Conservation (phyloP, 1,140 invertebrate genomes). For the Drosophila asahinai region DNA sequence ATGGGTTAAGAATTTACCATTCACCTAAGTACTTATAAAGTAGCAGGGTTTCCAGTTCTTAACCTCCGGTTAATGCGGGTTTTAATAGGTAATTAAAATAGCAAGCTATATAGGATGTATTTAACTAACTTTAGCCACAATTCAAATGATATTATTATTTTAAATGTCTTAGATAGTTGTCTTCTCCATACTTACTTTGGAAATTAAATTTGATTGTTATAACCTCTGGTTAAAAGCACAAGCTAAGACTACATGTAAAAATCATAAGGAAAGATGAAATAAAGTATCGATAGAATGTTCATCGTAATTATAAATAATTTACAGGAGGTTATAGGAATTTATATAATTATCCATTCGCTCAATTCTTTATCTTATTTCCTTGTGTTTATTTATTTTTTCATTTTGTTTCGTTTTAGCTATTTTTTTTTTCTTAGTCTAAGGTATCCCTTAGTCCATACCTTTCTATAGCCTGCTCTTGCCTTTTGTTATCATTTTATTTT, state of each 20-base stretch:
- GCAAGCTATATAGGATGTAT: too few relatives aligned
- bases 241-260: too few relatives aligned
- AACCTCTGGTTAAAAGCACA: not conserved
- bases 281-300: not conserved
- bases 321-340: too few relatives aligned
- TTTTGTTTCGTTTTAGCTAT: too few relatives aligned
- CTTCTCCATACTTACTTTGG: too few relatives aligned
- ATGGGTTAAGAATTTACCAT: not conserved
- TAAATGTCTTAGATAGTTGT: too few relatives aligned
- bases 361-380: too few relatives aligned
- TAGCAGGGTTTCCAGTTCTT: not conserved
- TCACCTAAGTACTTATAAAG: too few relatives aligned
- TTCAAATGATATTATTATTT: too few relatives aligned
- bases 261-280: not conserved
- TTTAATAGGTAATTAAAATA: too few relatives aligned
- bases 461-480: not conserved
- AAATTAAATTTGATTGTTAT: too few relatives aligned
- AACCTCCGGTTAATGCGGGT: not conserved
- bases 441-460: constrained; percentile 30
- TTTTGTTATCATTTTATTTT: constrained; percentile 70
- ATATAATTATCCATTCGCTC: not conserved
- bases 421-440: not conserved
- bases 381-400: not conserved
- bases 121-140: too few relatives aligned
- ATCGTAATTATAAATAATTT: not conserved